phyloP scores from a whole-genome alignment of 2,113 vertebrate species.

The Sterrhoptilus dennistouni region DNA sequence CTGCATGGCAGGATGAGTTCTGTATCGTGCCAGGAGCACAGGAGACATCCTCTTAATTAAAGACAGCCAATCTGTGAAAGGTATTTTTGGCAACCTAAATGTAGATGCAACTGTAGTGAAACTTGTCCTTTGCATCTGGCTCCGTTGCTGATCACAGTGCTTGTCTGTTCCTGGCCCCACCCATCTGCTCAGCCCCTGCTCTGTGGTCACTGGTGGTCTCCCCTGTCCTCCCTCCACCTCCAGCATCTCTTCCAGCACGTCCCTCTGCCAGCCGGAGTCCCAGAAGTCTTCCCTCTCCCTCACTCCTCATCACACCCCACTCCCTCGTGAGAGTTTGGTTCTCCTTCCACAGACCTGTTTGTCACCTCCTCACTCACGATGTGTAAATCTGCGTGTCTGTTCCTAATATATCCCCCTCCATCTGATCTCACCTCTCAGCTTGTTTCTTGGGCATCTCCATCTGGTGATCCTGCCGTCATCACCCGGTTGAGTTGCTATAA shows the following conservation, averaged over 20 bases:
- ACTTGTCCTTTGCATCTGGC: neutral
- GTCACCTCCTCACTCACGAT: conserved; percentile 56
- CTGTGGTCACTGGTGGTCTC: neutral
- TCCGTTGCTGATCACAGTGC: rapidly evolving
- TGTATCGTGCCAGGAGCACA: neutral
- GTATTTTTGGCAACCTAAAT: conserved; percentile 57
- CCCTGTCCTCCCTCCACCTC: neutral
- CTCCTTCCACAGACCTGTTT: conserved; percentile 42
- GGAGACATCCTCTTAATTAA: conserved; percentile 56
- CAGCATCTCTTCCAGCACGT: neutral
- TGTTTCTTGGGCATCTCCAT: conserved; percentile 41
- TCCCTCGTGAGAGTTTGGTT: conserved; percentile 33
- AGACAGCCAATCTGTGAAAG: conserved; percentile 35
- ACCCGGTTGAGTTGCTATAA: conserved; percentile 22
- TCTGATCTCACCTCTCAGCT: conserved; percentile 59
- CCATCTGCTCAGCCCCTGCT: neutral
- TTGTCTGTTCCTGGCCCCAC: neutral
- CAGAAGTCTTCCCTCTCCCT: conserved; percentile 24
- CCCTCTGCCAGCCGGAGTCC: neutral
- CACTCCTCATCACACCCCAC: neutral
- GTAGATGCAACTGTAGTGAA: conserved; percentile 46
- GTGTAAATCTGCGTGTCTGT: conserved; percentile 50
- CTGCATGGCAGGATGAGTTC: neutral
- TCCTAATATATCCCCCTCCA: conserved; percentile 51
- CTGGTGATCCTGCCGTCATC: conserved; percentile 43